phyloP scores from a whole-genome alignment of 2,113 vertebrate species.

The Forbesichthys papilliferus region DNA sequence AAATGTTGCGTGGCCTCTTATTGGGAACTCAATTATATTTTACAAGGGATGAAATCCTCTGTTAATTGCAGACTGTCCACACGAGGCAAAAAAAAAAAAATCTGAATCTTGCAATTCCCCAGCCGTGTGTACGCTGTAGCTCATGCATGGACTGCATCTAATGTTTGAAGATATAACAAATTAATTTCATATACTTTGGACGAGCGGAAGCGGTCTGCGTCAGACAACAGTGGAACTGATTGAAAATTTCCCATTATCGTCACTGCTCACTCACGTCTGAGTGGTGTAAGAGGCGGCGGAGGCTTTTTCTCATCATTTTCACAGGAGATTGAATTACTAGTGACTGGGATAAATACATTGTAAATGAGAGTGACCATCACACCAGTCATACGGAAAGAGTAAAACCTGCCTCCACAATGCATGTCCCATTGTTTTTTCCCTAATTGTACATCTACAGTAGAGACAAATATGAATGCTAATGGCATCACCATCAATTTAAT shows the following conservation, averaged over 20 bases:
- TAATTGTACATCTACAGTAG: background rate
- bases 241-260: constrained; percentile 44
- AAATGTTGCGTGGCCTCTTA: constrained; percentile 40
- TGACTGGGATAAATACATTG: constrained; percentile 15
- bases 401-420: too few relatives aligned
- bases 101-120: constrained; percentile 43
- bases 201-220: constrained; percentile 25
- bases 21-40: constrained; percentile 65
- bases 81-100: constrained; percentile 34
- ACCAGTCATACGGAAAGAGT: background rate
- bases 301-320: background rate
- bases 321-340: constrained; percentile 12
- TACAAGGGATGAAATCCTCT: constrained; percentile 61
- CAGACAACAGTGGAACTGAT: constrained; percentile 45
- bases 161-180: constrained; percentile 66
- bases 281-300: background rate
- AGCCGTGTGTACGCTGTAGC: constrained; percentile 27
- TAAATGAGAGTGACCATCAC: constrained; percentile 15
- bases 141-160: constrained; percentile 36
- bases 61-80: constrained; percentile 54
- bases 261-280: constrained; percentile 15
- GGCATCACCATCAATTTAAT: too few relatives aligned
- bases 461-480: too few relatives aligned
- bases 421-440: background rate
- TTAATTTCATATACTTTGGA: constrained; percentile 52